Percentiles rank a stretch among this genome's conserved stretches.
phyloP scores from a whole-genome alignment of 2,797 vertebrate species.

The Danio albolineatus region DNA sequence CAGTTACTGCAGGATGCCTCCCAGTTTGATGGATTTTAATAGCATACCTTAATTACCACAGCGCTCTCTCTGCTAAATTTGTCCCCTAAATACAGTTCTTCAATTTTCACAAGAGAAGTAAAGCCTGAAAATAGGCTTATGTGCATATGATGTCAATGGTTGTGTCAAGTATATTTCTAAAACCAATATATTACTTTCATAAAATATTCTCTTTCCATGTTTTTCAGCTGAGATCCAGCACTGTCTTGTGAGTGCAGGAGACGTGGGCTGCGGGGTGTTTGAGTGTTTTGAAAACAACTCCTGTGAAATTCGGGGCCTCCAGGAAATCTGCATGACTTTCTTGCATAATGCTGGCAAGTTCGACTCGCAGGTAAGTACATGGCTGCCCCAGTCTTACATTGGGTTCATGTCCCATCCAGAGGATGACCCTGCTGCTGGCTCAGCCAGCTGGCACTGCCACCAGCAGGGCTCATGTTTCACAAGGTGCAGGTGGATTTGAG shows the following conservation, averaged over 20 bases:
- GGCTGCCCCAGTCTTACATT: slow-evolving; percentile 54
- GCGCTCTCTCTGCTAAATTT: slow-evolving; percentile 56
- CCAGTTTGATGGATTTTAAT: slow-evolving; percentile 56
- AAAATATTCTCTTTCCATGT: slow-evolving; percentile 32
- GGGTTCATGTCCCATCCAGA: slow-evolving; percentile 63
- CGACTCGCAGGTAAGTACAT: slow-evolving; percentile 93
- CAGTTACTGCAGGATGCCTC: slow-evolving; percentile 48
- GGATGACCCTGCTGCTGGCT: slow-evolving; percentile 55
- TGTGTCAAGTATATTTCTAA: slow-evolving; percentile 23
- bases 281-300: slow-evolving; percentile 99
- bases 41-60: slow-evolving; percentile 62
- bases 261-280: slow-evolving; percentile 97
- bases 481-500: slow-evolving; percentile 65
- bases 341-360: slow-evolving; percentile 99
- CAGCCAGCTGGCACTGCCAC: slow-evolving; percentile 71
- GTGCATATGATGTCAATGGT: slow-evolving; percentile 43
- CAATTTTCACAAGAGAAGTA: slow-evolving; percentile 56
- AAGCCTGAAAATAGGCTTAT: slow-evolving; percentile 49
- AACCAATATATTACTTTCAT: slow-evolving; percentile 15
- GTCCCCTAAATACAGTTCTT: slow-evolving; percentile 59
- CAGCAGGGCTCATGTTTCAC: slow-evolving; percentile 71
- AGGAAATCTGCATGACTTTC: slow-evolving; percentile 99
- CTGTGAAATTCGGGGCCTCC: slow-evolving; percentile 96
- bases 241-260: slow-evolving; percentile 96
- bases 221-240: slow-evolving; percentile 95